These are phyloP conservation scores for Pristis pectinata DNA, from an alignment of 2,797 vertebrate species.

Conservation along the genomic window DNA sequence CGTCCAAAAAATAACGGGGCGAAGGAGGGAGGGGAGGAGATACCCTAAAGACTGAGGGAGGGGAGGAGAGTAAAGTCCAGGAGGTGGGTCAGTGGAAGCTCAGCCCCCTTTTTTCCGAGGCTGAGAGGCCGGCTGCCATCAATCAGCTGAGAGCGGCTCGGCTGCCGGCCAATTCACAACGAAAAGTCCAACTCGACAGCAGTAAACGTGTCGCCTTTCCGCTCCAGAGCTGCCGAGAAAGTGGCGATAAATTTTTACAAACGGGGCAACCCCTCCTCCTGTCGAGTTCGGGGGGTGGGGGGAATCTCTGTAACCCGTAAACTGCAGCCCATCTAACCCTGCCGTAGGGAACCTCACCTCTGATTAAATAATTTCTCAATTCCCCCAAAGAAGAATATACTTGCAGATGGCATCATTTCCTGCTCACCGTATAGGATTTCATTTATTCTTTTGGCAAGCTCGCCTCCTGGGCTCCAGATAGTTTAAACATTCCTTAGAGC, in stretches of 20 bases:
- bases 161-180: background rate
- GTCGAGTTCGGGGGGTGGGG: too few relatives aligned
- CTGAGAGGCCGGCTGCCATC: background rate
- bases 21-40: background rate
- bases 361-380: background rate
- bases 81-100: background rate
- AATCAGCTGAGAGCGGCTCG: background rate
- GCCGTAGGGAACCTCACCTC: background rate
- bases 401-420: background rate
- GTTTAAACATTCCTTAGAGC: background rate
- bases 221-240: background rate
- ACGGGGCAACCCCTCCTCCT: background rate
- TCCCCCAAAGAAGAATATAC: background rate
- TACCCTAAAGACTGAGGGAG: background rate
- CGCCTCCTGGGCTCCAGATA: background rate
- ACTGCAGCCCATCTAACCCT: background rate
- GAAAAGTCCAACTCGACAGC: constrained; percentile 7
- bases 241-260: background rate
- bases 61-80: background rate
- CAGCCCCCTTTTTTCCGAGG: background rate
- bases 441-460: background rate
- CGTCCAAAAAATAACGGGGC: background rate
- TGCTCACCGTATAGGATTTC: background rate
- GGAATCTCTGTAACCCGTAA: background rate
- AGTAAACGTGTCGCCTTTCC: background rate